Conservation (phyloP, 2,888 invertebrate genomes). For the Eupeodes latifasciatus region DNA sequence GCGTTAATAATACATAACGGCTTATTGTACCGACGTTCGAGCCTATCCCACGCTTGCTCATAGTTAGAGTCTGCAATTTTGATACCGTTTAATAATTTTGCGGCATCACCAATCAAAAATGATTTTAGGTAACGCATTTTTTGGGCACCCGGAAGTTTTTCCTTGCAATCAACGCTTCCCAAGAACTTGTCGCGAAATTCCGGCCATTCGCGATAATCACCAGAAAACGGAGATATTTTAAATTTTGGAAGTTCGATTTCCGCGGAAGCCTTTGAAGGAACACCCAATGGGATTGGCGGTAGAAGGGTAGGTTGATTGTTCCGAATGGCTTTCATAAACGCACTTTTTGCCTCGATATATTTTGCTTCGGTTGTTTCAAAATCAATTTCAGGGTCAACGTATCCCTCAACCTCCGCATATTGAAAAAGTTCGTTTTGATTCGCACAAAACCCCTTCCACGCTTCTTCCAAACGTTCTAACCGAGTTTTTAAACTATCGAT, state of each 20-base stretch:
- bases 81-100: constrained; percentile 23
- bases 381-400: constrained; percentile 17
- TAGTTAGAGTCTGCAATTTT: constrained; percentile 14
- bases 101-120: neutral
- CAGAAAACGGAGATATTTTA: constrained; percentile 1
- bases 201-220: neutral
- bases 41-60: constrained; percentile 21
- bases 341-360: constrained; percentile 47
- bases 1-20: constrained; percentile 3
- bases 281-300: neutral
- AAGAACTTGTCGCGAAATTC: constrained; percentile 2
- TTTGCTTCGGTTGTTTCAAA: neutral
- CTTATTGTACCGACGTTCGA: constrained; percentile 4
- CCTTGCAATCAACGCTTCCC: neutral
- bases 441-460: neutral
- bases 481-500: neutral
- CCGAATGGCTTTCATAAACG: neutral
- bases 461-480: neutral
- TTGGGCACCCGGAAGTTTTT: neutral
- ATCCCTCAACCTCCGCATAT: constrained; percentile 12
- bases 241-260: constrained; percentile 7
- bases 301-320: neutral
- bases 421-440: neutral
- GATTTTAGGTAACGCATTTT: constrained; percentile 16
- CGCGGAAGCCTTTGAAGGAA: neutral